Base-by-base conservation (phyloP, 1,140 invertebrate genomes). In the Drosophila prosaltans region DNA sequence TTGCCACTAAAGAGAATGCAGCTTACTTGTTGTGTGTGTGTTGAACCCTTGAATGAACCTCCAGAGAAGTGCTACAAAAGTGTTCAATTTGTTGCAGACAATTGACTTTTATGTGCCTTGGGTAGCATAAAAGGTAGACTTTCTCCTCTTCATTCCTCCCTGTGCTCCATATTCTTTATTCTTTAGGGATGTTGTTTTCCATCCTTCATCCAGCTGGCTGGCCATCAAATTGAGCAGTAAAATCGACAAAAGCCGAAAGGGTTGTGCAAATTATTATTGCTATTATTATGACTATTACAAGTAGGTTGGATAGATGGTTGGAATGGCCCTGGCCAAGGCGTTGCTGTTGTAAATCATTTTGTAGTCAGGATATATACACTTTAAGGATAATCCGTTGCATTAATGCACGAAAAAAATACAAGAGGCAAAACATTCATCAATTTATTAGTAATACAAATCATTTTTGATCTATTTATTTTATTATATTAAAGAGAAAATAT, bases 241-340 rank as follows among this genome's bases (percentile, higher is more conserved):
- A 88, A 77, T 76, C 74, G 72, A 79, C 83, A 68, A 58, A 76
- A 76, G 65, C 68, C 77, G 68, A 88, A 86, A 82, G 83, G 83
- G 77, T 78, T 88, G 76, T 82, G 76, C 80, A 86, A 86, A 88
- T 88, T 80, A 88, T 88, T 88, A 86, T 86, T 77, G 76, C 72
- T 79, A 88, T 82, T 88, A 86, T 88, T 80, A 75, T 57, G 77
- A 74, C 73, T 74, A 83, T 77, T 77, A 88, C 76, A 89, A 80
- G 73, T 79, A 70, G 74, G 67, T 48, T 57, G 39, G 30, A 28
- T 43, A 54, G 82, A 82, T 83, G 76, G 78, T 58, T 69, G 26
- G 30, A 21, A 1, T 28, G 43, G 68, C 51, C 59, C 48, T 68
- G 69, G 60, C 51, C 62, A 10, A n/a, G 39, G n/a, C 43, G 21